Evolutionary conservation across 1,140 invertebrate genomes (phyloP).

Genomic region (Pseudomyrmex dendroicus): DNA sequence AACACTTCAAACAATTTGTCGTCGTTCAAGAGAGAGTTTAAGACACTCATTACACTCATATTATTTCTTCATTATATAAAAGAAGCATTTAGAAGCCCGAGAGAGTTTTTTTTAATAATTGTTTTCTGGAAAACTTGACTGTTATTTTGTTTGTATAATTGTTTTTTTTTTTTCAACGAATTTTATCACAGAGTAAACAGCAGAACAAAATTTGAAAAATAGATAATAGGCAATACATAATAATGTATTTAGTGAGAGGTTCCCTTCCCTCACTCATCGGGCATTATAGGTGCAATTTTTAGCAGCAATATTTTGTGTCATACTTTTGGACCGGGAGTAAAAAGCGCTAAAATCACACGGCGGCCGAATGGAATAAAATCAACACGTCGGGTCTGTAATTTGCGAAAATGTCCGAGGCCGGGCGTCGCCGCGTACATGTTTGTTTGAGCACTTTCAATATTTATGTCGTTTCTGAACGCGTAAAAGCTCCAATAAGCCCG

Average conservation of each 20-base stretch:
- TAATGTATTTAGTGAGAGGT: neutral
- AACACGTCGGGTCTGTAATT: slow-evolving; percentile 50
- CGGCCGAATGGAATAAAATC: slow-evolving; percentile 49
- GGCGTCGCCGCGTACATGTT: slow-evolving; percentile 41
- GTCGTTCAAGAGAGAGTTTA: neutral
- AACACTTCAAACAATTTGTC: slow-evolving; percentile 53
- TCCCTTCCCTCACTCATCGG: neutral
- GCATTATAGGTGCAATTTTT: slow-evolving; percentile 31
- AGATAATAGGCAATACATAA: neutral
- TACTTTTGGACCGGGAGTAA: slow-evolving; percentile 5
- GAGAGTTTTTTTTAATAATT: too few species aligned
- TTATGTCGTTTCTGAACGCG: slow-evolving; percentile 49
- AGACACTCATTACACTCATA: neutral
- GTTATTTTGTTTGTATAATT: too few species aligned
- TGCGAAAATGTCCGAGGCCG: slow-evolving; percentile 49
- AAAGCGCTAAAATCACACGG: slow-evolving; percentile 54
- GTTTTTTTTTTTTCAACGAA: too few species aligned
- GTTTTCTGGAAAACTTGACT: too few species aligned
- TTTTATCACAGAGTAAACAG: too few species aligned
- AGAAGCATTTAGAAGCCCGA: too few species aligned
- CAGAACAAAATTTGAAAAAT: neutral
- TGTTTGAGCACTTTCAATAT: slow-evolving; percentile 53
- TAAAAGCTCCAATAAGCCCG: slow-evolving; percentile 63
- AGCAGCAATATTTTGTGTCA: slow-evolving; percentile 24
- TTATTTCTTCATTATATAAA: too few species aligned